A percentile compares a stretch with the other conserved stretches of the same genome.
phyloP scores from a whole-genome alignment of 2,113 vertebrate genomes.

The Dicrurus megarhynchus region DNA sequence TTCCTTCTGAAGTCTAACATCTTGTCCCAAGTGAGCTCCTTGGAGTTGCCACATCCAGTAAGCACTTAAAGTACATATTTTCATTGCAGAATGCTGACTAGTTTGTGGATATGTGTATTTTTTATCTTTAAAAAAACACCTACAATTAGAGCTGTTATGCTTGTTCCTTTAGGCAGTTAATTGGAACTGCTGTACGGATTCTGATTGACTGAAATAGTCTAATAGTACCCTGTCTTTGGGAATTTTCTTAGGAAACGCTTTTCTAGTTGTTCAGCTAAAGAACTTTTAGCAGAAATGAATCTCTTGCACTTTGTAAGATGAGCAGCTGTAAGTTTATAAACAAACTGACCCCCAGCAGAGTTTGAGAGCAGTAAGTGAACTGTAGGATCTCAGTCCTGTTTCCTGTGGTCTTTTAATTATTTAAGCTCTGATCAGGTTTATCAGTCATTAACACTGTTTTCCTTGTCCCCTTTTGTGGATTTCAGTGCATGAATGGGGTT shows the following conservation, averaged over 20 bases:
- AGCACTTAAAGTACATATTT: background rate
- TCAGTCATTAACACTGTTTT: background rate
- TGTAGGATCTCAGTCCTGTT: background rate
- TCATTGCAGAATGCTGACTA: background rate
- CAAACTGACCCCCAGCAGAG: background rate
- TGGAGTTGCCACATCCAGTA: background rate
- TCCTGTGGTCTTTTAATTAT: background rate
- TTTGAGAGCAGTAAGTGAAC: background rate
- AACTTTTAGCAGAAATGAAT: background rate
- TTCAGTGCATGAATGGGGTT: background rate
- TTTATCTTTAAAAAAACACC: accelerated
- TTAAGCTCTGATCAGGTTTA: background rate
- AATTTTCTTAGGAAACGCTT: background rate
- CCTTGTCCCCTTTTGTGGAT: background rate
- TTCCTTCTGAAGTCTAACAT: background rate
- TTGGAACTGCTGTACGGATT: background rate
- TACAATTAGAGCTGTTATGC: background rate
- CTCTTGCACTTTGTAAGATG: background rate
- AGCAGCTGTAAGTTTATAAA: background rate
- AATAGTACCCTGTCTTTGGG: background rate
- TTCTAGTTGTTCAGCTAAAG: background rate
- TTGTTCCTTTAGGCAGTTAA: background rate
- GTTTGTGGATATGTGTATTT: background rate
- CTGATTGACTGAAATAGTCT: background rate
- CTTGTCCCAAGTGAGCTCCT: background rate